Evolutionary conservation across 2,888 invertebrate species (phyloP).

Genomic region (Peribatodes rhomboidaria): DNA sequence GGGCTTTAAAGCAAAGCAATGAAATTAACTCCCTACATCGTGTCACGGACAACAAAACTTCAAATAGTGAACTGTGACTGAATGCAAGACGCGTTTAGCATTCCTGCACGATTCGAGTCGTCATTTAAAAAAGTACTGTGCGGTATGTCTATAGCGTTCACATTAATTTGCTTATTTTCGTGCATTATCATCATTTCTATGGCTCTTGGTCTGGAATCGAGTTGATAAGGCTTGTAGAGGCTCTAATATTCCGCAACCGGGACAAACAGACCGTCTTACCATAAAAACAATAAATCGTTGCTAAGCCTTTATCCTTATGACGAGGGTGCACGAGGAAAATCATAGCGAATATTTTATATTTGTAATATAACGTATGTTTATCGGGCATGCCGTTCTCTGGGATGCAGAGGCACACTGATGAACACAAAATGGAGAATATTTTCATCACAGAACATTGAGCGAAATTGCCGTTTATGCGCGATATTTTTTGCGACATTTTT

Average conservation of each 20-base stretch:
- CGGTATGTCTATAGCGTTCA: no score
- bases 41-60: no score
- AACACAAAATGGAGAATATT: constrained; percentile 10
- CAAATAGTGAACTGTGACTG: no score
- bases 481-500: no score
- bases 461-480: constrained; percentile 5
- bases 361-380: constrained; percentile 44
- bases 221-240: neutral
- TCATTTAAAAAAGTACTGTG: no score
- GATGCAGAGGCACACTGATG: constrained; percentile 7
- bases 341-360: constrained; percentile 44
- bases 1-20: no score
- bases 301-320: constrained; percentile 41
- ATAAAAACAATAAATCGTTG: constrained; percentile 47
- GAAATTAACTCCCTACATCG: no score
- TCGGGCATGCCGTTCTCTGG: constrained; percentile 14
- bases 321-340: constrained; percentile 48
- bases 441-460: constrained; percentile 3
- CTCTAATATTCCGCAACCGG: constrained; percentile 20
- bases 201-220: neutral
- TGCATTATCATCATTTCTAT: neutral
- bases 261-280: constrained; percentile 35
- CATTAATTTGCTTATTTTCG: neutral
- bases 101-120: no score
- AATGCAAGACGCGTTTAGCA: no score